Evolutionary conservation across 2,888 invertebrate species (phyloP), one percentile per base, ranked within the genome.

Genomic region (Sialis fuliginosa): DNA sequence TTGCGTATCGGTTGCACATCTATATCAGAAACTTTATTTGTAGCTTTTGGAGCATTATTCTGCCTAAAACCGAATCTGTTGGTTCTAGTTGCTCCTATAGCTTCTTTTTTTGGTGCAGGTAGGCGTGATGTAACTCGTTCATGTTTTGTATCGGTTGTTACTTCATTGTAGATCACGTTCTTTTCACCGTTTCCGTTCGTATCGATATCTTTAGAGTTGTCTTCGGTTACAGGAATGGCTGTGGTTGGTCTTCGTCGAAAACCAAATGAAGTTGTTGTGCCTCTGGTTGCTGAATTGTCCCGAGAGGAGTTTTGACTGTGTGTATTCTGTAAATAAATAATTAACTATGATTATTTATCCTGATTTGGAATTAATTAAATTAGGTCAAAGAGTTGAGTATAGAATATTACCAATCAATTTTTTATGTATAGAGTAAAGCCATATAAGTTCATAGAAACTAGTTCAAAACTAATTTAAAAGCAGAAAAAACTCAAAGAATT

Each of bases 191-290:
- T 60, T 39, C 58, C 61, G 53, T 69, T 67, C 43, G 46, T 50
- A 45, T 34, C 47, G 37, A 42, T 48, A 42, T 40, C 42, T 12
- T 8, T 13, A 8, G 30, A 12, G 12, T 52, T 52, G 46, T 53
- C 51, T 40, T 52, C 50, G 39, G 40, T 59, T 49, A 60, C 61
- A 42, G 64, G 65, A 46, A 64, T 71, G 44, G 72, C 71, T 35
- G 71, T 67, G 39, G 66, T 60, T 40, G 74, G 73, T 48, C 81
- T 75, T 49, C 81, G 74, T 45, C 82, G 79, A 66, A 88, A 88
- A 43, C 88, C 88, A 63, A 88, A 88, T 40, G 87, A 86, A 60
- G 83, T 86, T 48, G 86, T 80, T 52, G 85, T 81, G 45, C 87
- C 87, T 52, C 78, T 74, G 50, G 74, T 75, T 48, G 68, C 70